Base-by-base conservation (phyloP, 2,797 vertebrate species). In the Pampus argenteus region DNA sequence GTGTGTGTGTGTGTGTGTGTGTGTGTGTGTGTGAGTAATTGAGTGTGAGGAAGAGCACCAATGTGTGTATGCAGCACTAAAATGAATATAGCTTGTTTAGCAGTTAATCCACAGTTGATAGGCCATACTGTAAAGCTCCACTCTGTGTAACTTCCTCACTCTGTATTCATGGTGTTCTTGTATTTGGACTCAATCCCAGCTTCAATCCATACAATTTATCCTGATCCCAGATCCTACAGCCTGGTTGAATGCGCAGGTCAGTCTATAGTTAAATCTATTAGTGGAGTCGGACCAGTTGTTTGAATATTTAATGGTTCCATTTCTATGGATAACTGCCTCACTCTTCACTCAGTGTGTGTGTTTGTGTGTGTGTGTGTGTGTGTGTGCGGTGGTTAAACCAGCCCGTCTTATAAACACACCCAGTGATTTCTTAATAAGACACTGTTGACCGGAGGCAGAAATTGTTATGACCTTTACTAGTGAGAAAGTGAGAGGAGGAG, bases 221-320 rank as follows among this genome's bases (percentile, higher is more conserved):
- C 72, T 66, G 29, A 74, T 66, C 61, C 73, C 48, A n/a, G 72
- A 74, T 78, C 34, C 61, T 59, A 31, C 26, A 44, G 48, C 44
- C 69, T 69, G 64, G 65, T 58, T 84, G 40, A 64, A 29, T 47
- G 59, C 59, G 76, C 66, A 66, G 69, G 70, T 80, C 78, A 71
- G 59, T 70, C 56, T 57, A 45, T 51, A 76, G 65, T 74, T 72
- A 71, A 76, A 83, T 66, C 81, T 72, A 74, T 76, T 60, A 74
- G 50, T 60, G 60, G 62, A 72, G 75, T 11, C 62, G 77, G 44
- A 76, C 77, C 66, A 66, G 66, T 80, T n/a, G 5, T 60, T 56
- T 84, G 66, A 86, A 82, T 82, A 78, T 85, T 80, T 81, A 84
- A 87, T 83, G 62, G 28, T 42, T 68, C 47, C 6, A 31, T 74